Evolutionary conservation across 2,113 vertebrate species (phyloP), one percentile per base, ranked within the genome.

Genomic region (Manacus vitellinus): DNA sequence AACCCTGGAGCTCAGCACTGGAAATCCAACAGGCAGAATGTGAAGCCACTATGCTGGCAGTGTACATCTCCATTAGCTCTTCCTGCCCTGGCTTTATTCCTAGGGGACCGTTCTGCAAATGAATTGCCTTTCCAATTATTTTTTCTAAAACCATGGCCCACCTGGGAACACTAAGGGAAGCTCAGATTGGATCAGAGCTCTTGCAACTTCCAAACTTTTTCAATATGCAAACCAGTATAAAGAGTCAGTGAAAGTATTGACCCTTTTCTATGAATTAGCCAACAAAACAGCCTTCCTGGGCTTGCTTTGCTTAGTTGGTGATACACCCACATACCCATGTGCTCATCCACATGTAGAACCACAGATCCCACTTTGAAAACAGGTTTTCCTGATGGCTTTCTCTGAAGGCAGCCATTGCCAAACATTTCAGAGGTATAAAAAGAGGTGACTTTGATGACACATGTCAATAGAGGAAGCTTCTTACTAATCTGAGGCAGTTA

Each of bases 381-480:
- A 3, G 0, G 16, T 78, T 92, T 84, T 81, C 39, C 43, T 46
- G n/a, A 74, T 65, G 44, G 44, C 8, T 76, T 77, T 52, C 35
- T 77, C 51, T 77, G 63, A 71, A 62, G 31, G 43, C 10, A 70
- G 30, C 24, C 4, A 0, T 22, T 68, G 35, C 27, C 74, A 91
- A 84, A 55, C 15, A 28, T 44, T 79, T 66, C 46, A 80, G 58
- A 70, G 77, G 4, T 17, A 55, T 12, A 17, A n/a, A 30, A 58
- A 70, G 30, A 62, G 3, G 16, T 58, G 39, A 59, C 16, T 78
- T 31, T 27, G 33, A 92, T 51, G 67, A 73, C 23, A 62, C 24
- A 14, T 14, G 28, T 54, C n/a, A 55, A 30, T 31, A 0, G 0
- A 75, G 59, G 15, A 83, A 66, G 24, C 25, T 20, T 73, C 72